Base-by-base conservation (phyloP, 2,888 invertebrate genomes). In the Heliconius ismenius region DNA sequence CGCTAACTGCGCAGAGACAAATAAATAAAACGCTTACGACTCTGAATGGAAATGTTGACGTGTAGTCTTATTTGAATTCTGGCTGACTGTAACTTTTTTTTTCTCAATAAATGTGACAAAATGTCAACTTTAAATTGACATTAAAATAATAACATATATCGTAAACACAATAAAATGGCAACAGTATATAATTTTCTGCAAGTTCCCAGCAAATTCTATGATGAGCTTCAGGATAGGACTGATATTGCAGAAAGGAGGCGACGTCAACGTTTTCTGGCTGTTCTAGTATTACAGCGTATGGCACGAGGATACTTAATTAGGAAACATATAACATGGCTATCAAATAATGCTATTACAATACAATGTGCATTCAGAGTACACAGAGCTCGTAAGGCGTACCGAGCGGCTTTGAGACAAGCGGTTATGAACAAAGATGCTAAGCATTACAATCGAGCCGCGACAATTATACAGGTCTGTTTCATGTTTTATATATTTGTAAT, bases 321-420 rank as follows among this genome's bases (percentile, higher is more conserved):
- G 67, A 91, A 90, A 77, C 89, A 93, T 78, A 79, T 94, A 18
- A 87, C 87, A 2, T 90, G 91, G 91, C 82, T 94, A 54, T 85
- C 90, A 9, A 82, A 85, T 69, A 91, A 93, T 73, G 93, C 93
- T 4, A 87, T 79, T 3, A 90, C 81, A 21, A 93, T 94, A 81
- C 94, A 94, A 80, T 90, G 91, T 68, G 92, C 92, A 1, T 92
- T 89, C 78, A 89, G 92, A 82, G 73, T 86, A 15, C 88, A 92
- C 62, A 79, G 78, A 79, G 92, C 92, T 15, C 84, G 89, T 13
- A 90, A 89, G 82, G 85, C 84, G 10, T 90, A 88, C 63, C 85
- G 90, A 76, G 84, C 82, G 0, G 91, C 90, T 11, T 82, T 93
- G 73, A 88, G 88, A 79, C 83, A 86, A 81, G 92, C 91, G 9